Base-by-base conservation (phyloP, 2,797 vertebrate species). In the Hirundo rustica region DNA sequence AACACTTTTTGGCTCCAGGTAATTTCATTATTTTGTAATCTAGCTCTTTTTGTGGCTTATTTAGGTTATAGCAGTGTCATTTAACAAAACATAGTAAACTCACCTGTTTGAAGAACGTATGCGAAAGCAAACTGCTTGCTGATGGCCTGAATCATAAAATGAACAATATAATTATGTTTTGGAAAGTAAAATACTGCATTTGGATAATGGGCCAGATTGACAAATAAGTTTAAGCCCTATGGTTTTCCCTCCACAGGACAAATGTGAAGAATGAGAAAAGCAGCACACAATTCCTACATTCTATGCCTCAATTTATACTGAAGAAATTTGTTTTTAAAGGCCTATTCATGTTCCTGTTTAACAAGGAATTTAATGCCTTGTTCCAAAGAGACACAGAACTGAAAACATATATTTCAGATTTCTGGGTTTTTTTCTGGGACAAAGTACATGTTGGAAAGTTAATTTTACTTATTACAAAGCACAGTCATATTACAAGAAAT, bases 81-180 rank as follows among this genome's bases (percentile, higher is more conserved):
- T 74, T 95, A 78, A 96, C 7, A 77, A 92, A 73, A 94, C 40
- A 30, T 12, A 89, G 76, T 57, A 73, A 95, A 95, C 97, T 95
- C 81, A 99, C 99, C 99, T 99, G 98, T 95, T 98, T 99, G 98
- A 99, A 99, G 98, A 99, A 99, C 80, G 98, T 97, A 80, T 99
- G 99, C n/a, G 98, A 98, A 96, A 99, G 96, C 93, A 99, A 98
- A 90, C 98, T 95, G 80, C 98, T 98, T 80, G 99, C 99, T 85
- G 99, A 99, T 17, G 99, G 99, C 96, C 99, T 99, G 89, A 64
- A 96, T 95, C 72, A 96, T 89, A 98, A 84, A 97, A 94, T 87
- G 83, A 97, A 96, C 85, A 96, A 91, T 79, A 75, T 10, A 89
- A 86, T 97, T 96, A 96, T 19, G 16, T 88, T 90, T 54, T 94